phyloP scores from a whole-genome alignment of 1,140 invertebrate species.

The Tachypleus tridentatus region DNA sequence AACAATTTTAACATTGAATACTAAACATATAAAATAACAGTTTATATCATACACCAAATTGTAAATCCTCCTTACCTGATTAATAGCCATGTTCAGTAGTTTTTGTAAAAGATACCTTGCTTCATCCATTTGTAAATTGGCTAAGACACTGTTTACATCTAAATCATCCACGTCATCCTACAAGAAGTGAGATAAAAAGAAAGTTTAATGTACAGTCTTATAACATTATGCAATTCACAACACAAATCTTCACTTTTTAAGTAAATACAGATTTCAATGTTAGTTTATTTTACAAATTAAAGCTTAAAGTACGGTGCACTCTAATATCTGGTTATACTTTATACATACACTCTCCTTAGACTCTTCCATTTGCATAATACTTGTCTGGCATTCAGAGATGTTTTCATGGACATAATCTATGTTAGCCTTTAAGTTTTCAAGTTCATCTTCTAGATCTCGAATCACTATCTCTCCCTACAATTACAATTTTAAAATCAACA shows the following conservation, averaged over 20 bases:
- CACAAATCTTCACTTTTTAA: too few relatives aligned
- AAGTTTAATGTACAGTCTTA: too few relatives aligned
- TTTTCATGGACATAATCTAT: conserved; percentile 74
- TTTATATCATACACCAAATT: too few relatives aligned
- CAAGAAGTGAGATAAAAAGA: too few relatives aligned
- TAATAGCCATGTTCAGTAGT: conserved; percentile 57
- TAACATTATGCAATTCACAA: too few relatives aligned
- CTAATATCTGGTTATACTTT: too few relatives aligned
- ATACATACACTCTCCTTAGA: conserved; percentile 33
- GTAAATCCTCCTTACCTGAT: conserved; percentile 21
- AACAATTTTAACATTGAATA: too few relatives aligned
- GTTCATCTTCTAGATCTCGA: conserved; percentile 55
- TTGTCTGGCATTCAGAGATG: conserved; percentile 77
- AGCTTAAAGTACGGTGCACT: too few relatives aligned
- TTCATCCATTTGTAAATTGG: conserved; percentile 36
- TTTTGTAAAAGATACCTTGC: conserved; percentile 70
- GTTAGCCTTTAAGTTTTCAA: conserved; percentile 68
- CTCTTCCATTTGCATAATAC: conserved; percentile 73
- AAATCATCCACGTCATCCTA: conserved; percentile 37
- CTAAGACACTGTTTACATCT: conserved; percentile 23
- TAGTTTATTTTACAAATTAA: too few relatives aligned
- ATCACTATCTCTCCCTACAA: conserved; percentile 12
- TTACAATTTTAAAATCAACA: too few relatives aligned
- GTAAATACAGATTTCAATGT: too few relatives aligned
- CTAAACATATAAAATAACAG: too few relatives aligned